These are phyloP conservation scores for Gnathonemus echidnorhynchus DNA, from an alignment of 2,113 vertebrate genomes.

Conservation along the genomic window DNA sequence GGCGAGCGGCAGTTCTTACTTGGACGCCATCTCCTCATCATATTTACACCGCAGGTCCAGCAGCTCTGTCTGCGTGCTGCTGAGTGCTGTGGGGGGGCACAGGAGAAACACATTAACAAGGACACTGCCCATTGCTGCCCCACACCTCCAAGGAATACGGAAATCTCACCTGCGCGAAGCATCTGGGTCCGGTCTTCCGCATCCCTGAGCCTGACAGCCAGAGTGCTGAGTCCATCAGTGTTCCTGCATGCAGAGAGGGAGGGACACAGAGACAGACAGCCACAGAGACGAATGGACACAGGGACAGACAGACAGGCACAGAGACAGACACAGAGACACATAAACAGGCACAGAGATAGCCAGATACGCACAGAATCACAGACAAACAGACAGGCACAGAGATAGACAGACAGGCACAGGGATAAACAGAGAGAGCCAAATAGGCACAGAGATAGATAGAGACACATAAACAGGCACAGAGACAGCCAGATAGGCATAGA, in stretches of 20 bases:
- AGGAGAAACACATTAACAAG: conserved; percentile 23
- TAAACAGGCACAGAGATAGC: neutral
- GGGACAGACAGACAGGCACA: neutral
- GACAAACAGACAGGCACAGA: neutral
- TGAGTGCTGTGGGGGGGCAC: conserved; percentile 67
- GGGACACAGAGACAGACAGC: neutral
- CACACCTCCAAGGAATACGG: conserved; percentile 1
- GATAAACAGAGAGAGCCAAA: neutral
- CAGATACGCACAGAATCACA: neutral
- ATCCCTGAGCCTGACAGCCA: conserved; percentile 79
- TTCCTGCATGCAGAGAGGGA: conserved; percentile 58
- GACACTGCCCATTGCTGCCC: conserved; percentile 20
- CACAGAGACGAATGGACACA: neutral
- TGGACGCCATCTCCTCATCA: conserved; percentile 80
- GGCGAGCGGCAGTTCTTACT: conserved; percentile 64
- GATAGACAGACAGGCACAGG: neutral
- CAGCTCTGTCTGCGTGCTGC: conserved; percentile 83
- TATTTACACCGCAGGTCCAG: conserved; percentile 87
- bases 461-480: too few species aligned
- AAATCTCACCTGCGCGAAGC: conserved; percentile 77
- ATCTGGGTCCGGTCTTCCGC: conserved; percentile 91
- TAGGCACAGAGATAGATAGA: neutral
- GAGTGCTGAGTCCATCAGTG: conserved; percentile 64
- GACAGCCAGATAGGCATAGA: too few species aligned
- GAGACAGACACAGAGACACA: neutral